phyloP scores from a whole-genome alignment of 2,113 vertebrate species.

The Struthio camelus region DNA sequence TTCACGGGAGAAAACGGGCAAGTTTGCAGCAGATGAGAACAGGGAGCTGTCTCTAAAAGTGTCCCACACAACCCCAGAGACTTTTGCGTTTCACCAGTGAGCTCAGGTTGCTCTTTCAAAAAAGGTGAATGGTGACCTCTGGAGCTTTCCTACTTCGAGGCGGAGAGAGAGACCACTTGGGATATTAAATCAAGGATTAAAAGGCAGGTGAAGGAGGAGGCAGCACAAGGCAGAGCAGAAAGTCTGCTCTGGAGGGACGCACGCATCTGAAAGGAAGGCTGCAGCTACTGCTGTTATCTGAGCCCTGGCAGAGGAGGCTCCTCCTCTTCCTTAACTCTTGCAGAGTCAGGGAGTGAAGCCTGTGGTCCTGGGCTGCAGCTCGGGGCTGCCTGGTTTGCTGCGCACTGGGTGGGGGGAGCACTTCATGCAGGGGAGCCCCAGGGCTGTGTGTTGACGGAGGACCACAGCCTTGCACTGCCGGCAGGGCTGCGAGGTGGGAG shows the following conservation, averaged over 20 bases:
- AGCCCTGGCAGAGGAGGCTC: background rate
- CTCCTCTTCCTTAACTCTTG: slow-evolving; percentile 41
- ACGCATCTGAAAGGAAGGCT: background rate
- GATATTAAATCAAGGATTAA: background rate
- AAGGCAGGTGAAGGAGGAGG: background rate
- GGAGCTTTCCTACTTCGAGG: background rate
- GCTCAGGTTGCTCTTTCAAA: background rate
- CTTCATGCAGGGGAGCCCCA: background rate
- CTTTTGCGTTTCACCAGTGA: too few relatives aligned
- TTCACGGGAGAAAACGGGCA: background rate
- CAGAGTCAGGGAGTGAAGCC: background rate
- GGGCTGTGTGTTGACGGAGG: background rate
- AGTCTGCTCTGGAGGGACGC: background rate
- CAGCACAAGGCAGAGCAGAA: background rate
- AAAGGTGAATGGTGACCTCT: background rate
- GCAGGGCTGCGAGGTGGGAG: background rate
- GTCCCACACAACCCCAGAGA: background rate
- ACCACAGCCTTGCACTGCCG: background rate
- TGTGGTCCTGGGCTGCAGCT: background rate
- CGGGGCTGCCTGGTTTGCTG: background rate
- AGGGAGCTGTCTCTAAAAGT: background rate
- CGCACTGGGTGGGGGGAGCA: background rate
- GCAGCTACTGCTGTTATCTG: background rate
- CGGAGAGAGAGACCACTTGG: background rate
- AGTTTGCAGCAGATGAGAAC: background rate